Evolutionary conservation across 2,797 vertebrate genomes (phyloP), one percentile per base, ranked within the genome.

Genomic region (Acanthurus tractus): DNA sequence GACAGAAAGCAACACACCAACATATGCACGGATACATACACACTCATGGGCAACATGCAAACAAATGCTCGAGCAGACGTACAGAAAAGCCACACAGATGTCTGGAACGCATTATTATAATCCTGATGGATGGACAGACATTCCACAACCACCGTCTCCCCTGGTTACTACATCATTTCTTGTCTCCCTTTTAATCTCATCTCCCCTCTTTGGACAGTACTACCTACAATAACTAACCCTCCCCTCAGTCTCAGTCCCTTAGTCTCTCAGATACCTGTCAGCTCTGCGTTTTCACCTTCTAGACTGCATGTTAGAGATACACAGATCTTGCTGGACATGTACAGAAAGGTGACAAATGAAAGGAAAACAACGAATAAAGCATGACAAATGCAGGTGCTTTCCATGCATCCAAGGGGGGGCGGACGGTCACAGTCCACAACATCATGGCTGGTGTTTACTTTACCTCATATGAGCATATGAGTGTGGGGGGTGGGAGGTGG

Each of bases 51-150:
- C 62, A 77, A 78, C 74, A 62, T 82, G 62, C 70, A 70, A 50
- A 69, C 62, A 74, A 62, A 82, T 58, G 78, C 72, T 77, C 75
- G 76, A 54, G 55, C 22, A 69, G 54, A 82, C 25, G 22, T 23
- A 68, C 46, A 59, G 54, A 70, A 76, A 67, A 73, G 61, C 73
- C 69, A 52, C 73, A 69, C 58, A 36, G 70, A 83, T 49, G 74
- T 84, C 84, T 92, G 76, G 71, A 82, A 85, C 74, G 78, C 72
- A 83, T 93, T 87, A 88, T 83, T 76, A 63, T 86, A 87, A 86
- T 89, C 84, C 86, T 84, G 85, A 92, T 87, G 50, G 88, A 94
- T 89, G 79, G 87, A 86, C 70, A 36, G 70, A 83, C 85, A 70
- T 78, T 78, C 76, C 78, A 64, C 71, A 79, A 69, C 75, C 72